A percentile compares a stretch with the other conserved stretches of the same genome.
phyloP scores from a whole-genome alignment of 2,888 invertebrate genomes.

The Mantis religiosa region DNA sequence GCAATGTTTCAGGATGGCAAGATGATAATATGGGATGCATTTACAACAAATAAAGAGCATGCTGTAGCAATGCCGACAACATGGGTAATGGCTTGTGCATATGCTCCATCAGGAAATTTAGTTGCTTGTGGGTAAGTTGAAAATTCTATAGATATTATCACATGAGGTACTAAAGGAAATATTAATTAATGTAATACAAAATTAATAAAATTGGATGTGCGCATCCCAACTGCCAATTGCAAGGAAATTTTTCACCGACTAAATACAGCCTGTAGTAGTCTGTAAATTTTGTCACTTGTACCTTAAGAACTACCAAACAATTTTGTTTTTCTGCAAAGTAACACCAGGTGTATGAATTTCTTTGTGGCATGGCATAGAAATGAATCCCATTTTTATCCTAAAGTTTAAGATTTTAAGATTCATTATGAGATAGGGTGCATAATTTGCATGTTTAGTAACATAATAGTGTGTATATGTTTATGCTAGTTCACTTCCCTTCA shows the following conservation, averaged over 20 bases:
- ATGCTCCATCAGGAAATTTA: slow-evolving; percentile 87
- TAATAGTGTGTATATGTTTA: slow-evolving; percentile 24
- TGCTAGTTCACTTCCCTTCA: no score
- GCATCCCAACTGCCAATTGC: no score
- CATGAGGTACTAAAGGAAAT: no score
- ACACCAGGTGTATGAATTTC: no score
- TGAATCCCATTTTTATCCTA: background rate
- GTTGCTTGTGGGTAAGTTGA: slow-evolving; percentile 85
- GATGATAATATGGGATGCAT: slow-evolving; percentile 98
- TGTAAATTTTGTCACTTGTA: no score
- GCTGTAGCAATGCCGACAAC: slow-evolving; percentile 95
- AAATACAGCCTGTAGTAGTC: no score
- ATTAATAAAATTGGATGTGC: no score
- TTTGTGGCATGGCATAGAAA: no score
- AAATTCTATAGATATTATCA: background rate
- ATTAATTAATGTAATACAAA: no score
- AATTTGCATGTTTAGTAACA: background rate
- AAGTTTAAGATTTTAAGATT: background rate
- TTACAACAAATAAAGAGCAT: slow-evolving; percentile 94
- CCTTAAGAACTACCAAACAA: no score
- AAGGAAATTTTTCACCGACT: no score
- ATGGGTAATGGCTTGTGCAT: slow-evolving; percentile 97
- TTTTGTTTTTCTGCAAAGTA: no score
- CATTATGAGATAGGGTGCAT: background rate
- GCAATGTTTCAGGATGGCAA: slow-evolving; percentile 77